Evolutionary conservation across 2,113 vertebrate genomes (phyloP), one percentile per base, ranked within the genome.

Genomic region (Echinops telfairi): DNA sequence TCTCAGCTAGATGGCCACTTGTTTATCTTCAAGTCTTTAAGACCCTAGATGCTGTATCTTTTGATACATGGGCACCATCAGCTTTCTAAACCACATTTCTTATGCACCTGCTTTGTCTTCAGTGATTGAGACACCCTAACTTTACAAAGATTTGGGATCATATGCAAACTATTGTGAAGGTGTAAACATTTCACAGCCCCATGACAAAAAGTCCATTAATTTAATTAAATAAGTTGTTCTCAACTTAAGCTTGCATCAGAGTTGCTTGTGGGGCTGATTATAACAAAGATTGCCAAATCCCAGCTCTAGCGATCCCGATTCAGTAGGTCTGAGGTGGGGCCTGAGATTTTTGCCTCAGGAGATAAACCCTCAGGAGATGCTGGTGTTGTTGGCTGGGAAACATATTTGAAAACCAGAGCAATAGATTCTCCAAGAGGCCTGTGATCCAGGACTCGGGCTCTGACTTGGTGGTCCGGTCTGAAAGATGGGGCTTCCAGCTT

Each of bases 171-270:
- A 43, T 76, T 58, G 2, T 70, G 10, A 78, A 15, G 15, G 11
- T 20, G 36, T 47, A 76, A 38, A 81, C 22, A 31, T 77, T 58
- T 83, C 3, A 10, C 16, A 58, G 16, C 6, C 79, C 75, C 53
- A 40, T 83, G 40, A 85, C 70, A 70, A 70, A 86, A 83, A 17
- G 27, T 31, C 64, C 58, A 68, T 83, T 79, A 5, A 62, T 62
- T 20, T 85, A 12, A 88, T 86, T 70, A 82, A 86, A 29, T 77
- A 47, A 82, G 6, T 86, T 38, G 25, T 78, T 68, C 64, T 86
- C 64, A 78, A 79, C 38, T 75, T 79, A 58, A 73, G 22, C 23
- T 87, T 83, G 20, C 6, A 25, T 79, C 73, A 87, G 76, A 83
- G 86, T 79, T 40, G 60, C 23, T 64, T 33, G 25, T 27, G 53